Conservation (phyloP, 2,888 invertebrate genomes). For the Polyommatus iphigenia region DNA sequence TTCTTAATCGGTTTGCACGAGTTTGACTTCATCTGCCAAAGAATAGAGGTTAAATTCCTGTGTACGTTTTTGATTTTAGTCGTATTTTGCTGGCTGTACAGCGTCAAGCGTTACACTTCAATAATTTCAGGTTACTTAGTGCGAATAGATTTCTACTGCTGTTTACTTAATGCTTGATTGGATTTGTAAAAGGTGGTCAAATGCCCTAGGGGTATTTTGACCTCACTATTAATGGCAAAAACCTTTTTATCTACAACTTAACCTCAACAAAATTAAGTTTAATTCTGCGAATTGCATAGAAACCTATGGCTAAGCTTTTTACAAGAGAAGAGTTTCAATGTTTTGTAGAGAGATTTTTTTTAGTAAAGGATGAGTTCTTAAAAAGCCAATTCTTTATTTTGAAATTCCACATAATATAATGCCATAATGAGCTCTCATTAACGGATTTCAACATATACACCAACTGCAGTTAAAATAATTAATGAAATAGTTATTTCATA, state of each 20-base stretch:
- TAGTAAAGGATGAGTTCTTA: too few relatives aligned
- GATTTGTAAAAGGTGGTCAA: not conserved
- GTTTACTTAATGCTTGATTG: slow-evolving; percentile 47
- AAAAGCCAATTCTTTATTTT: too few relatives aligned
- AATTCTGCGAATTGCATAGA: not conserved
- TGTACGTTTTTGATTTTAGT: not conserved
- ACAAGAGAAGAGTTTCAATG: too few relatives aligned
- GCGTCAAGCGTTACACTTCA: slow-evolving; percentile 64
- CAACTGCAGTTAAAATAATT: too few relatives aligned
- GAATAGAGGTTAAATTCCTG: not conserved
- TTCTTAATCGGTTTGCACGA: slow-evolving; percentile 25
- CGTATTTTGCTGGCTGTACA: slow-evolving; percentile 45
- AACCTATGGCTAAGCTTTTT: not conserved
- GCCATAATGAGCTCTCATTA: too few relatives aligned
- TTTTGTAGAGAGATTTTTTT: too few relatives aligned
- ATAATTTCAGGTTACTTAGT: slow-evolving; percentile 72
- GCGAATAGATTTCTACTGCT: slow-evolving; percentile 53
- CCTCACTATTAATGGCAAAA: not conserved
- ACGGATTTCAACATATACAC: too few relatives aligned
- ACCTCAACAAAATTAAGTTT: not conserved
- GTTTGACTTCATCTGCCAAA: slow-evolving; percentile 26
- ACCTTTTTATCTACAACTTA: not conserved
- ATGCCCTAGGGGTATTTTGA: not conserved
- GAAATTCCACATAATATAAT: too few relatives aligned
- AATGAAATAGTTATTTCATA: too few relatives aligned